Evolutionary conservation across 1,140 invertebrate species (phyloP).

Genomic region (Bombus terrestris): DNA sequence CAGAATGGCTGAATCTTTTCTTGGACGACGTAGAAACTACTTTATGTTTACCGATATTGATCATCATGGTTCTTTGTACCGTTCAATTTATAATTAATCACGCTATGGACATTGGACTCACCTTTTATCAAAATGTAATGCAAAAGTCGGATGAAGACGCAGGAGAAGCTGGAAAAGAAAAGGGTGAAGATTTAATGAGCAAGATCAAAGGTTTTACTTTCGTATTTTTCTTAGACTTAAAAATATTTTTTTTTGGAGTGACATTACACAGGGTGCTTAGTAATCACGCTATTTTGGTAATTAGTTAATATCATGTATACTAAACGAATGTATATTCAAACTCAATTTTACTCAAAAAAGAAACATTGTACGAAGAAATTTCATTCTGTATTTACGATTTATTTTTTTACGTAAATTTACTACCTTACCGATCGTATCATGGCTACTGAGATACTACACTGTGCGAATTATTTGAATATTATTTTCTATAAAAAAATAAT

Average conservation of each 20-base stretch:
- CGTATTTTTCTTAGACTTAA: not conserved
- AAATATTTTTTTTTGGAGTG: not conserved
- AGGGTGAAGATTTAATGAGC: slow-evolving; percentile 2
- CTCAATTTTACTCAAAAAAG: too few relatives aligned
- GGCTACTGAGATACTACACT: too few relatives aligned
- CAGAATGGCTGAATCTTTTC: slow-evolving; percentile 67
- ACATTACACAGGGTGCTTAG: too few relatives aligned
- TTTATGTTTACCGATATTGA: slow-evolving; percentile 69
- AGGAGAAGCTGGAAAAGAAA: not conserved
- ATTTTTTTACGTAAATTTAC: too few relatives aligned
- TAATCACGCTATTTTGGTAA: too few relatives aligned
- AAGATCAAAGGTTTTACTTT: slow-evolving; percentile 50
- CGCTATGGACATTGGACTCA: slow-evolving; percentile 56
- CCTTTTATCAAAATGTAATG: slow-evolving; percentile 55
- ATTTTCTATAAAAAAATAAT: not conserved
- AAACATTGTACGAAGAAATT: too few relatives aligned
- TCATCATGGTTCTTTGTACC: slow-evolving; percentile 70
- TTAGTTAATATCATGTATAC: too few relatives aligned
- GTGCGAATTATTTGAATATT: not conserved
- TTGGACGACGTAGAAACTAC: slow-evolving; percentile 70
- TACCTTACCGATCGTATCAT: too few relatives aligned
- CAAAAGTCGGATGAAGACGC: slow-evolving; percentile 1
- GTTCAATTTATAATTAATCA: slow-evolving; percentile 69
- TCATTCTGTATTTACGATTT: too few relatives aligned
- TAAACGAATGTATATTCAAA: too few relatives aligned